Evolutionary conservation across 2,797 vertebrate species (phyloP), one percentile per base, ranked within the genome.

Genomic region (Hyperoplus lanceolatus): DNA sequence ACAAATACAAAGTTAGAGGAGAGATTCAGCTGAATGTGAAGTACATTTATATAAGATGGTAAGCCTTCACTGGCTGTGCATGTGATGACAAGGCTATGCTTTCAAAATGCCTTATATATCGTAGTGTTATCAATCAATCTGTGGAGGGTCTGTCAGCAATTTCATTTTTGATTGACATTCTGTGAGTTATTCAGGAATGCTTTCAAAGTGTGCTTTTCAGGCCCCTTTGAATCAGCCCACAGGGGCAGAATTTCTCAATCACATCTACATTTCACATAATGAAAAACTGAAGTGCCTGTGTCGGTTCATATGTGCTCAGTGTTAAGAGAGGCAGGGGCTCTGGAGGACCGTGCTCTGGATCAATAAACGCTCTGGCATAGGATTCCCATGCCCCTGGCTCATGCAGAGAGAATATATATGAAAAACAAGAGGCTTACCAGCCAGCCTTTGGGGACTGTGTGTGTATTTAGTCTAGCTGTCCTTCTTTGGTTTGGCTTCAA

Each of bases 231-330:
- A 18, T 68, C 55, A 13, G 29, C 49, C 42, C 42, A 7, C 57
- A 18, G 65, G 46, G 63, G 70, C 59, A 74, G 73, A 21, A 75
- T 70, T 87, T 80, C 77, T 74, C 80, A 58, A 71, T 86, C 81
- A 81, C 80, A 83, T 89, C 80, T 84, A 80, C 80, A 83, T 81
- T 83, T 85, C 70, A 86, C 63, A 58, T 88, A 86, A 86, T 91
- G 85, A 85, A 85, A 90, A 87, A 80, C 84, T 84, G 82, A 79
- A 84, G 85, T n/a, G 42, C 64, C 75, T 57, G 53, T 86, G 90
- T 88, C 86, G 41, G 81, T 83, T 86, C 87, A 85, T 62, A 67
- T 87, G 85, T 78, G 60, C 81, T 81, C 77, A 74, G 82, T 86
- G 83, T 75, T 11, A 54, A 15, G 65, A 80, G 71, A 81, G 70